Base-by-base conservation (phyloP, 2,797 vertebrate species). In the Telmatherina bonti region DNA sequence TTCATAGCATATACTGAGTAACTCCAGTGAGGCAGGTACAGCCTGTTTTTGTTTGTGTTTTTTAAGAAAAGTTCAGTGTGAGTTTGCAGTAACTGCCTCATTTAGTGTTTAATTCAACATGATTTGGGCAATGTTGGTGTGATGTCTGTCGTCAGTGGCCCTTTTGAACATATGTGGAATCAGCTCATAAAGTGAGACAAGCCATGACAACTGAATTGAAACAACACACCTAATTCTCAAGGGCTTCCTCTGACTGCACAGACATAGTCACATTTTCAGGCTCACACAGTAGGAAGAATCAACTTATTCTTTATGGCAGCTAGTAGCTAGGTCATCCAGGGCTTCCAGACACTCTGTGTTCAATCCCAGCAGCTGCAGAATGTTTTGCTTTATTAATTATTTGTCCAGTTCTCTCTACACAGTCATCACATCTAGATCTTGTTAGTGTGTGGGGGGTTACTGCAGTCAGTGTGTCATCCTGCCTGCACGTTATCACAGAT, bases 241-340 rank as follows among this genome's bases (percentile, higher is more conserved):
- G 94, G 94, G 94, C 94, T 95, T 95, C 93, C 93, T 91, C 87
- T 87, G 84, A 92, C 85, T 76, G 86, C 90, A 90, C 89, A 89
- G 81, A 84, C 86, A 76, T 47, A 69, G 71, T 74, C 79, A 70
- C 81, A 81, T 87, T 79, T 89, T 88, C 83, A 85, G 86, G 84
- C 88, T 89, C 77, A 59, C 81, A 79, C 85, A 75, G 82, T 85
- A 90, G 85, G 78, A 85, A 89, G 76, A 88, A 82, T 84, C 79
- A 81, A 86, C 75, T 76, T 84, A 62, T 91, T 91, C 80, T 92
- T 89, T 82, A 91, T 87, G 94, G 94, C 94, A 95, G 94, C 94
- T 95, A 95, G 90, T 93, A 93, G 93, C 94, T 92, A 94, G 90
- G 90, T 94, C 94, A 94, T 90, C 91, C 94, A 94, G 94, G 92